A percentile compares a stretch with the other conserved stretches of the same genome.
These are phyloP conservation scores for Archips crataeganus DNA, from an alignment of 2,888 invertebrate genomes.

Conservation along the genomic window DNA sequence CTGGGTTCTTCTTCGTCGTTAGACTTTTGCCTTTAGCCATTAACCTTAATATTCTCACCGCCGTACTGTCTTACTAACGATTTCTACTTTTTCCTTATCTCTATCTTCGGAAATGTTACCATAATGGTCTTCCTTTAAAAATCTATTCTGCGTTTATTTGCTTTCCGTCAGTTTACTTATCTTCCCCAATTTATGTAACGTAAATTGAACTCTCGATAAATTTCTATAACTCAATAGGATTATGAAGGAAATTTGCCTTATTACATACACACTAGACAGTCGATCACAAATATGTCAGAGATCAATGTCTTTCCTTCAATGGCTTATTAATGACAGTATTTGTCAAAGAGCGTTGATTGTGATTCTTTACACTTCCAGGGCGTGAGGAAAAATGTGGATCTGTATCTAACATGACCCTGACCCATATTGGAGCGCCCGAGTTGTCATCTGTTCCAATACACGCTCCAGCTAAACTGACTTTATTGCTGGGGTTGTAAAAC, in stretches of 20 bases:
- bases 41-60: neutral
- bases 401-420: constrained; percentile 70
- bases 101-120: neutral
- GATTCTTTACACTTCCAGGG: constrained; percentile 19
- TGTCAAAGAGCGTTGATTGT: constrained; percentile 12
- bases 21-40: constrained; percentile 4
- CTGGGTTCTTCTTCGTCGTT: neutral
- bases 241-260: neutral
- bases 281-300: constrained; percentile 1
- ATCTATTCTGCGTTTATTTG: neutral
- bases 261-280: neutral
- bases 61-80: constrained; percentile 3
- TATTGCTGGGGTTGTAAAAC: constrained; percentile 14
- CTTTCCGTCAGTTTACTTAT: neutral
- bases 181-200: neutral
- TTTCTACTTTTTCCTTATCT: neutral
- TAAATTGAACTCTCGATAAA: neutral
- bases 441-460: constrained; percentile 66
- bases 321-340: constrained; percentile 5
- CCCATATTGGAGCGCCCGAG: constrained; percentile 65
- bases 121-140: neutral
- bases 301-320: neutral
- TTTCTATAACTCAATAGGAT: neutral
- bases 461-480: constrained; percentile 55
- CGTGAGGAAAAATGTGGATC: constrained; percentile 50